phyloP scores from a whole-genome alignment of 2,113 vertebrate genomes.

The Mystacornis crossleyi region DNA sequence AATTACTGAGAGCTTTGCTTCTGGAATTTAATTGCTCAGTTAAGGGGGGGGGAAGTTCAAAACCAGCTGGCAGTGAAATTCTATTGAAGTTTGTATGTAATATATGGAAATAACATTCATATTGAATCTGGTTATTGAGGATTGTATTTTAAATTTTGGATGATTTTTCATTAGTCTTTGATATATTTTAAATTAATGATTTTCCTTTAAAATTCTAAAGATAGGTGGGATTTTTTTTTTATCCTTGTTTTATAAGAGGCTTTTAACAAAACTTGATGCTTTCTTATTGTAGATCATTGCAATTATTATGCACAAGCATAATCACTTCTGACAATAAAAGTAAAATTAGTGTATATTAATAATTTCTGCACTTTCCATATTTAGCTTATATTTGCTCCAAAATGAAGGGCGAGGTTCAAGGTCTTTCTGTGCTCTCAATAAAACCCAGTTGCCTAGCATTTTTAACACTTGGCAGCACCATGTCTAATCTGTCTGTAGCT shows the following conservation, averaged over 20 bases:
- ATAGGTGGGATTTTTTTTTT: not conserved
- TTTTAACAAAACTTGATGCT: not conserved
- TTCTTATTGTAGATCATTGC: not conserved
- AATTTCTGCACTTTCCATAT: not conserved
- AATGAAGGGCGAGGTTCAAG: not conserved
- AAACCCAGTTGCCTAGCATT: conserved; percentile 49
- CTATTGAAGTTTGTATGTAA: not conserved
- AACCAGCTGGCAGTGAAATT: conserved; percentile 27
- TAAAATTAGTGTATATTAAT: not conserved
- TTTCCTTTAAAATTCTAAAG: not conserved
- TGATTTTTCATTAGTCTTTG: not conserved
- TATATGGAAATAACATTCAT: not conserved
- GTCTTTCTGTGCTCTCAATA: not conserved
- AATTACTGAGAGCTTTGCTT: conserved; percentile 10
- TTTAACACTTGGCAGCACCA: conserved; percentile 44
- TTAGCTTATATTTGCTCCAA: not conserved
- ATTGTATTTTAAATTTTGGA: not conserved
- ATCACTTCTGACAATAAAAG: not conserved
- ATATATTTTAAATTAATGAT: not conserved
- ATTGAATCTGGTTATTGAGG: not conserved
- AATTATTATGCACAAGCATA: not conserved
- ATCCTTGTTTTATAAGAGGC: not conserved
- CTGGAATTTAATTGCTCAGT: conserved; percentile 36
- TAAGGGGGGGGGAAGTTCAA: not conserved
- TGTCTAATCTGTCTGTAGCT: conserved; percentile 30